These are phyloP conservation scores for Periophthalmus magnuspinnatus DNA, from an alignment of 2,797 vertebrate genomes.

Conservation along the genomic window DNA sequence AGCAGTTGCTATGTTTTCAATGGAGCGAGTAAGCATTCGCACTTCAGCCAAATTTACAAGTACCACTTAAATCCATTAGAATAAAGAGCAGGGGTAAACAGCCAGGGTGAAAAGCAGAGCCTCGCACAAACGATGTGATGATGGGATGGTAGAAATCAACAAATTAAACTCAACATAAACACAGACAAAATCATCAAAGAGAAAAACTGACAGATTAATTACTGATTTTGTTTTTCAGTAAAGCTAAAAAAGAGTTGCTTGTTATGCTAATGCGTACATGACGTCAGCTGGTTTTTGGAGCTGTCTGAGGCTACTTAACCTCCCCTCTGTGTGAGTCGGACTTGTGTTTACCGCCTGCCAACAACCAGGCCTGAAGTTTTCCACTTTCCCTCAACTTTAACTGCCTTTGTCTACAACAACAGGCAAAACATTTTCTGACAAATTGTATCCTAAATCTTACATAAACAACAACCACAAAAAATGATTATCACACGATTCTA, in stretches of 20 bases:
- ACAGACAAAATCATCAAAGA: background rate
- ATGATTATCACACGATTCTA: background rate
- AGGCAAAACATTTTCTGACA: background rate
- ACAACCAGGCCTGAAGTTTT: background rate
- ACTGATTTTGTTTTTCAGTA: conserved; percentile 22
- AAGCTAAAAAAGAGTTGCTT: conserved; percentile 40
- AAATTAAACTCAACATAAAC: conserved; percentile 11
- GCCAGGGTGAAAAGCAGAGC: conserved; percentile 15
- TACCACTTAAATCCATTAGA: conserved; percentile 33
- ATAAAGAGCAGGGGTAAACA: conserved; percentile 24
- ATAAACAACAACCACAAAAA: background rate
- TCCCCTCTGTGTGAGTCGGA: conserved; percentile 7
- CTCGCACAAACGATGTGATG: conserved; percentile 15
- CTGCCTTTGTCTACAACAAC: conserved; percentile 17
- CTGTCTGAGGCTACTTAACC: conserved; percentile 39
- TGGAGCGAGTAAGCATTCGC: conserved; percentile 7
- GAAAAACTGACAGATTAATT: conserved; percentile 7
- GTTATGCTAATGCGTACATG: conserved; percentile 53
- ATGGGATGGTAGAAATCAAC: conserved; percentile 27
- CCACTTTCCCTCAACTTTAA: conserved; percentile 1
- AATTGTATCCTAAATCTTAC: background rate
- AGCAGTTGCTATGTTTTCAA: conserved; percentile 36
- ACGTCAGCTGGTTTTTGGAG: conserved; percentile 46
- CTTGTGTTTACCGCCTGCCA: conserved; percentile 23
- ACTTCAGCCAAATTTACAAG: conserved; percentile 16